Evolutionary conservation across 2,113 vertebrate species (phyloP).

Genomic region (Campylorhamphus procurvoides): DNA sequence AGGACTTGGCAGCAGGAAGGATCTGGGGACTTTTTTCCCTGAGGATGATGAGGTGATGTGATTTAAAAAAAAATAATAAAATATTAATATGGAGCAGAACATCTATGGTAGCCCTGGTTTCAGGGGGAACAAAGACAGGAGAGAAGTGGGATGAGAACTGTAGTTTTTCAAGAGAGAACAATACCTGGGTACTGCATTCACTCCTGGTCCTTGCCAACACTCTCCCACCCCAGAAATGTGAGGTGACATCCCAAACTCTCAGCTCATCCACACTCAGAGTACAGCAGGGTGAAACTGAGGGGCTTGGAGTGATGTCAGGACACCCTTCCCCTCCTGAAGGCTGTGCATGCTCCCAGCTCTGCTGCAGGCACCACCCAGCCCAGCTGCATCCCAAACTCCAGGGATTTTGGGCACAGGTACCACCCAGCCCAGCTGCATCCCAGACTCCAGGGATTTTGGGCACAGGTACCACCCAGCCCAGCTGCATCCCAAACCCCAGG

Average conservation of each 20-base stretch:
- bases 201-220: not conserved
- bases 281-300: not conserved
- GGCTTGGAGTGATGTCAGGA: fast-evolving
- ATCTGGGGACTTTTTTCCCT: not conserved
- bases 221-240: not conserved
- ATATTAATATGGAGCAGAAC: fast-evolving
- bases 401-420: not conserved
- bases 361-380: not conserved
- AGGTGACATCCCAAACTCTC: not conserved
- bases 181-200: not conserved
- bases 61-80: not conserved
- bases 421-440: not conserved
- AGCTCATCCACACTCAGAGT: not conserved
- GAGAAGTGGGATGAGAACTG: not conserved
- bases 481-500: not conserved
- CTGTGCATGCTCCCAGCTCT: not conserved
- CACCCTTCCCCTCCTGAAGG: not conserved
- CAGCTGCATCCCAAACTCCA: not conserved
- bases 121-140: not conserved
- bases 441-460: not conserved
- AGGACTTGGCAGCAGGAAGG: not conserved
- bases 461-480: not conserved
- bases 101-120: not conserved
- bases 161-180: not conserved
- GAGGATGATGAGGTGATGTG: not conserved